A percentile compares a stretch with the other conserved stretches of the same genome.
Evolutionary conservation across 2,797 vertebrate genomes (phyloP).

Genomic region (Falco biarmicus): DNA sequence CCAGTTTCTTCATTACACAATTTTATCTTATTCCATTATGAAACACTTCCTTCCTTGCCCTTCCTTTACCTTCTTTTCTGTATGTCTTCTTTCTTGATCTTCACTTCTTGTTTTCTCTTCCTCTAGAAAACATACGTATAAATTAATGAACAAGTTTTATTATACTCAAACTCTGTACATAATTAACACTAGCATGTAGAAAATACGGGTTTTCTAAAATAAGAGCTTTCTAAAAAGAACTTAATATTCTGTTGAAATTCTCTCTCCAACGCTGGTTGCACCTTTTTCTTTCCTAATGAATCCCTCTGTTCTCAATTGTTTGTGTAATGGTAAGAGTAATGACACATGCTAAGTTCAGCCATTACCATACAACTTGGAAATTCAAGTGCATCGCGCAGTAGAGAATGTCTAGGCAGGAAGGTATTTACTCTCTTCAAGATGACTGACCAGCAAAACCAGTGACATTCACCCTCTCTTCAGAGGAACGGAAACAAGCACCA

Average conservation of each 20-base stretch:
- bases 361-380: background rate
- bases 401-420: background rate
- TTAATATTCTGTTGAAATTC: background rate
- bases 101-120: constrained; percentile 69
- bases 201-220: background rate
- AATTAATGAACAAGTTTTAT: background rate
- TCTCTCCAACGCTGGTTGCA: background rate
- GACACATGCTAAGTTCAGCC: background rate
- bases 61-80: constrained; percentile 73
- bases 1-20: background rate
- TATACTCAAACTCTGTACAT: background rate
- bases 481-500: background rate
- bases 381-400: background rate
- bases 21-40: background rate
- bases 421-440: background rate
- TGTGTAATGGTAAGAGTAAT: background rate
- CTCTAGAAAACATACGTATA: constrained; percentile 20
- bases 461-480: background rate
- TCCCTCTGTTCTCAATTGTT: background rate
- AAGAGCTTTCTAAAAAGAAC: background rate
- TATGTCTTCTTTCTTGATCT: constrained; percentile 75
- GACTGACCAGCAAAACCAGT: background rate
- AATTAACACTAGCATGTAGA: background rate
- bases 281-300: background rate
- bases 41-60: background rate